A percentile compares a stretch with the other conserved stretches of the same genome.
phyloP scores from a whole-genome alignment of 2,113 vertebrate genomes.

The Archilochus colubris region DNA sequence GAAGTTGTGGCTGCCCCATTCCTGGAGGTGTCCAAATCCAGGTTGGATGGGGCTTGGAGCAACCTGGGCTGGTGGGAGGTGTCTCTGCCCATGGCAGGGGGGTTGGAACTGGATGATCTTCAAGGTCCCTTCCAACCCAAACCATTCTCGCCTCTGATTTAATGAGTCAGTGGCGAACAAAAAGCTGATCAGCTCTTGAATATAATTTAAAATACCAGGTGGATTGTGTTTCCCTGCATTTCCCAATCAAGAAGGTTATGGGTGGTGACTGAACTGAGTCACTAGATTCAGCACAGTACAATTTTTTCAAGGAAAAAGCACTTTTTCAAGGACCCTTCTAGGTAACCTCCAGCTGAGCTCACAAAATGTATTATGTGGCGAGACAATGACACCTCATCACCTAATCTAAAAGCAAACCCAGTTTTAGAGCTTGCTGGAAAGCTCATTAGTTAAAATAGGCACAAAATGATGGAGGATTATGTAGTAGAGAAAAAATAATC shows the following conservation, averaged over 20 bases:
- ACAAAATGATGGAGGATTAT: not conserved
- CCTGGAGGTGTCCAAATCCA: too few relatives aligned
- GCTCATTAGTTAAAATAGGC: not conserved
- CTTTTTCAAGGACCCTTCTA: not conserved
- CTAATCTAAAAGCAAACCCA: not conserved
- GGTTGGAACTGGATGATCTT: too few relatives aligned
- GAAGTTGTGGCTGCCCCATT: too few relatives aligned
- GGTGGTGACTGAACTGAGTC: not conserved
- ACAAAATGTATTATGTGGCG: not conserved
- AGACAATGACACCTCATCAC: not conserved
- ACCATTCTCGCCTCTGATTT: too few relatives aligned
- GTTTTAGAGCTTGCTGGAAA: not conserved
- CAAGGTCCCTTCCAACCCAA: too few relatives aligned
- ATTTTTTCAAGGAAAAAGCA: not conserved
- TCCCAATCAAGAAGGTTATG: not conserved
- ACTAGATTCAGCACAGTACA: not conserved
- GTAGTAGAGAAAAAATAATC: not conserved
- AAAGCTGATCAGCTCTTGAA: not conserved
- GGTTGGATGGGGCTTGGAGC: too few relatives aligned
- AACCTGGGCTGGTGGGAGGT: too few relatives aligned
- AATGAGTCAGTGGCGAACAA: not conserved
- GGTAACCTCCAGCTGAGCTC: not conserved
- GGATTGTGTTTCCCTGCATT: not conserved
- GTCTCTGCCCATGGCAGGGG: too few relatives aligned
- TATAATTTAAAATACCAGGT: not conserved